These are phyloP conservation scores for Scaptomyza polygonia DNA, from an alignment of 2,888 invertebrate genomes.

Conservation along the genomic window DNA sequence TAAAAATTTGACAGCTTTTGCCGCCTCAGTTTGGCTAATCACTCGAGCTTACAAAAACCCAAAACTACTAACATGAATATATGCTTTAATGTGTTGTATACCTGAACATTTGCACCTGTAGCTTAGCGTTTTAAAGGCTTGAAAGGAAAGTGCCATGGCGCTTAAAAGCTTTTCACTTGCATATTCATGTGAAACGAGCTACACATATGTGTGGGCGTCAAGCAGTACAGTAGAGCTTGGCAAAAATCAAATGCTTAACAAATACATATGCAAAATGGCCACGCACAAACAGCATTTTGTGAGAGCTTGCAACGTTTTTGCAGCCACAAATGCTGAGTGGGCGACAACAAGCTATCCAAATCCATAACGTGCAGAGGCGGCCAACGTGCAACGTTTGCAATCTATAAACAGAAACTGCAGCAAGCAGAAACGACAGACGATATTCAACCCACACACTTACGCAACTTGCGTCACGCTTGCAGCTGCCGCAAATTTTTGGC, in stretches of 20 bases:
- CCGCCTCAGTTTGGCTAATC: not conserved
- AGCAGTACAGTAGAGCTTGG: conserved; percentile 1
- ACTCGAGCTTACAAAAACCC: not conserved
- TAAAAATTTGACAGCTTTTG: conserved; percentile 1
- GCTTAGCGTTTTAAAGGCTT: conserved; percentile 48
- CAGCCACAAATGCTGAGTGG: conserved; percentile 12
- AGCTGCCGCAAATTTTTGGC: conserved; percentile 24
- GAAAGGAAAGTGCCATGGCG: conserved; percentile 38
- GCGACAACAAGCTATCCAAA: conserved; percentile 28
- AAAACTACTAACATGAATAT: not conserved
- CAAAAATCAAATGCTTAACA: conserved; percentile 20
- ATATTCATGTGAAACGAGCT: conserved; percentile 35
- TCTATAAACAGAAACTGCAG: conserved; percentile 9
- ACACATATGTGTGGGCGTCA: conserved; percentile 9
- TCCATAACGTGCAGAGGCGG: conserved; percentile 47
- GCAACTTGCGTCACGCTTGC: conserved; percentile 1
- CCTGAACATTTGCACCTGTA: conserved; percentile 18
- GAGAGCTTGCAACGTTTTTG: conserved; percentile 14
- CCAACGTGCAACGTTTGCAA: conserved; percentile 21
- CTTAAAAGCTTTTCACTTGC: conserved; percentile 55
- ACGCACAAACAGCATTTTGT: conserved; percentile 16
- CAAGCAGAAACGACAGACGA: conserved; percentile 7
- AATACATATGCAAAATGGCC: conserved; percentile 25
- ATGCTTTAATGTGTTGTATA: not conserved
- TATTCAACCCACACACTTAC: not conserved